These are phyloP conservation scores for Amblyjoppa proteus DNA, from an alignment of 2,888 invertebrate species.

Conservation along the genomic window DNA sequence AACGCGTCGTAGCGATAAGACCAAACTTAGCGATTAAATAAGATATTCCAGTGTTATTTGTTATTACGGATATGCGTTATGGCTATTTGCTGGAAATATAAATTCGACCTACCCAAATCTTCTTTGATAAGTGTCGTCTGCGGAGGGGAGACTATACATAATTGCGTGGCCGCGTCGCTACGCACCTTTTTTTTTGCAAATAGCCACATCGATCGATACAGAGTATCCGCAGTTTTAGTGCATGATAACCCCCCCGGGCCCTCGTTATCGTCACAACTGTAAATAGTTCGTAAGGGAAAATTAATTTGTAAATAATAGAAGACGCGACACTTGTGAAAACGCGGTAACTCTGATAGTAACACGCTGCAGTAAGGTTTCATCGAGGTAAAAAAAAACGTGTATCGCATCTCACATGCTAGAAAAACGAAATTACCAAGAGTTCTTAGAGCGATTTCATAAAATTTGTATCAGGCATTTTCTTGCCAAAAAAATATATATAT, in stretches of 20 bases:
- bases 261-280: conserved; percentile 55
- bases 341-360: conserved; percentile 41
- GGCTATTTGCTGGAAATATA: not conserved
- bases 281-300: conserved; percentile 60
- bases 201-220: conserved; percentile 10
- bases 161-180: no score
- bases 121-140: not conserved
- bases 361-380: conserved; percentile 39
- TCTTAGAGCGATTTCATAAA: conserved; percentile 78
- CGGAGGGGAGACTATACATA: not conserved
- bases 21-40: conserved; percentile 47
- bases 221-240: conserved; percentile 41
- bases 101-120: not conserved
- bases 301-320: conserved; percentile 56
- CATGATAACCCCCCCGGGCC: conserved; percentile 8
- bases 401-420: conserved; percentile 31
- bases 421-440: conserved; percentile 35
- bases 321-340: conserved; percentile 15
- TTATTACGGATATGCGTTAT: conserved; percentile 22
- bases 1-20: conserved; percentile 51
- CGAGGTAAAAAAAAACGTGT: conserved; percentile 20
- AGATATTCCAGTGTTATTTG: conserved; percentile 61
- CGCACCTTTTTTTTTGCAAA: conserved; percentile 9
- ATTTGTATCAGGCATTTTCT: conserved; percentile 81
- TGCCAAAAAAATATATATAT: conserved; percentile 74